A percentile compares a stretch with the other conserved stretches of the same genome.
phyloP scores from a whole-genome alignment of 2,113 vertebrate species.

The Mustelus asterias region DNA sequence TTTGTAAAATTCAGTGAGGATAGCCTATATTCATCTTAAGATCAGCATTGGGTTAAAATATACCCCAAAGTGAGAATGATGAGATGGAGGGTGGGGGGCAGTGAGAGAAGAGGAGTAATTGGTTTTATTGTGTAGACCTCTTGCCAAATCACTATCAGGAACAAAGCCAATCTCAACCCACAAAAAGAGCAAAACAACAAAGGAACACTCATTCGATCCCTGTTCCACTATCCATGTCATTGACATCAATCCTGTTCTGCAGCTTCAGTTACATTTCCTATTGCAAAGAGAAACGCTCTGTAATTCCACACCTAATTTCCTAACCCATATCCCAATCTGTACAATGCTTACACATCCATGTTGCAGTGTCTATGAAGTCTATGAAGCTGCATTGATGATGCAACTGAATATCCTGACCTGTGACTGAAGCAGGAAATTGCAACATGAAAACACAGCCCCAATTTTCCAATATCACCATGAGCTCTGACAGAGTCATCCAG shows the following conservation, averaged over 20 bases:
- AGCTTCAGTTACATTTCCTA: neutral
- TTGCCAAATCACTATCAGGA: neutral
- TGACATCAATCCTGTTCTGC: neutral
- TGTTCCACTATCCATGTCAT: neutral
- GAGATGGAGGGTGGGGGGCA: too few species aligned
- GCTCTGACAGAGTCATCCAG: too few species aligned
- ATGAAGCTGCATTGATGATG: neutral
- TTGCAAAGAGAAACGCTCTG: neutral
- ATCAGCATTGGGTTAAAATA: too few species aligned
- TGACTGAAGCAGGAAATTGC: neutral
- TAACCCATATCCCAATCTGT: neutral
- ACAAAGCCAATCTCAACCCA: neutral
- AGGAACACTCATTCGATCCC: neutral
- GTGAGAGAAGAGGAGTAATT: neutral
- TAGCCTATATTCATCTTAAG: too few species aligned
- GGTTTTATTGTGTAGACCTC: neutral
- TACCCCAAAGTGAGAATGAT: too few species aligned
- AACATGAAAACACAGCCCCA: neutral
- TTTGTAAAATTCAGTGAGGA: too few species aligned
- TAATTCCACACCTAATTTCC: neutral
- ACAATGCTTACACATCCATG: neutral
- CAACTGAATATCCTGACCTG: neutral
- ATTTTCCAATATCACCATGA: neutral
- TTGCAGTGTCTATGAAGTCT: neutral
- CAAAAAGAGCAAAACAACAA: neutral